phyloP scores from a whole-genome alignment of 2,113 vertebrate genomes.

The Pedetes capensis region DNA sequence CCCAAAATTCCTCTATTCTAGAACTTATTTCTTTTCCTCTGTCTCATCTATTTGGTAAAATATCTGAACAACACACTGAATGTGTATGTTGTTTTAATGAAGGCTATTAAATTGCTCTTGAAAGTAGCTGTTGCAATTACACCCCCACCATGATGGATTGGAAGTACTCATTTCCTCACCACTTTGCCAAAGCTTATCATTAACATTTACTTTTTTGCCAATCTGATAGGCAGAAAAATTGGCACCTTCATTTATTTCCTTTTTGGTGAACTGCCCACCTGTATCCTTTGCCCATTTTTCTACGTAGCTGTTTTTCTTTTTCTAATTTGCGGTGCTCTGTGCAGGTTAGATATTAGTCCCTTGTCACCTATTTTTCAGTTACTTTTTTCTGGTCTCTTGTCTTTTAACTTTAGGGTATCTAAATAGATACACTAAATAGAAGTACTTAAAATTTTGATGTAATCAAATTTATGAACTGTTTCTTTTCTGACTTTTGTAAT shows the following conservation, averaged over 20 bases:
- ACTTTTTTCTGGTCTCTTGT: background rate
- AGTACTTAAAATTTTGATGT: background rate
- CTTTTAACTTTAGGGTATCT: background rate
- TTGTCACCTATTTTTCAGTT: background rate
- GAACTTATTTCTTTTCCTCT: background rate
- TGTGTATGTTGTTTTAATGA: background rate
- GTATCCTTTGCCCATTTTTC: background rate
- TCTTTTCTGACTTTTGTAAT: background rate
- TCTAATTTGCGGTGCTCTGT: background rate
- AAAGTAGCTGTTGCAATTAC: background rate
- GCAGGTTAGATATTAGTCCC: background rate
- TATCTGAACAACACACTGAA: background rate
- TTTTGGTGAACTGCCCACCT: background rate
- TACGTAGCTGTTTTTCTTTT: background rate
- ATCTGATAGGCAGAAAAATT: conserved; percentile 3
- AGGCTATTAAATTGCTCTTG: background rate
- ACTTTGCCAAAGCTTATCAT: background rate
- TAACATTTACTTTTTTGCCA: background rate
- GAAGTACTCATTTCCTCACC: background rate
- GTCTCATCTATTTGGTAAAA: background rate
- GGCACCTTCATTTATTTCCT: background rate
- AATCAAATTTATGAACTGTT: background rate
- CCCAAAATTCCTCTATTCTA: background rate
- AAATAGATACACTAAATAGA: too few relatives aligned
- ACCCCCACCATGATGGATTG: background rate